Conservation (phyloP, 2,888 invertebrate genomes). For the Lycocerus yunnanus region DNA sequence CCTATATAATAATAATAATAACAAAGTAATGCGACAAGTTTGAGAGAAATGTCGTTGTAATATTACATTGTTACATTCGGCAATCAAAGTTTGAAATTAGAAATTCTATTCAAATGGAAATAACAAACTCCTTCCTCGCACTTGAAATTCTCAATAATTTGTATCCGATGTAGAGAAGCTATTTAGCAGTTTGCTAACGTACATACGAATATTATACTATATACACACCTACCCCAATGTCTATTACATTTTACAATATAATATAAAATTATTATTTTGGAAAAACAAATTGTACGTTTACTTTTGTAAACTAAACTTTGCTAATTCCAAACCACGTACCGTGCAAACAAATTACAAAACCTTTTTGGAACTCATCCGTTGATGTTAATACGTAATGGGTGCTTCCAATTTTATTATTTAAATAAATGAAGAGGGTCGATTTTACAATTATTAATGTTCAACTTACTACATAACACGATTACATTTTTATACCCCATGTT, state of each 20-base stretch:
- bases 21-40: conserved; percentile 17
- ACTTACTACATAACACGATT: not conserved
- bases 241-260: not conserved
- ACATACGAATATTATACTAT: not conserved
- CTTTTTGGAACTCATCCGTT: not conserved
- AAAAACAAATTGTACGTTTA: not conserved
- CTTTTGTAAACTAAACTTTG: not conserved
- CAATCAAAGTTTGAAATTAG: conserved; percentile 48
- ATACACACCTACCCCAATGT: too few relatives aligned
- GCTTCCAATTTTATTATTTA: not conserved
- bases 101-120: conserved; percentile 51
- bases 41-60: conserved; percentile 34
- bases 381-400: not conserved
- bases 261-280: not conserved
- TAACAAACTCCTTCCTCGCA: conserved; percentile 36
- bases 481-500: not conserved
- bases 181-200: conserved; percentile 7
- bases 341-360: not conserved
- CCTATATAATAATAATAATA: conserved; percentile 3
- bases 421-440: not conserved
- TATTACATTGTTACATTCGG: conserved; percentile 41
- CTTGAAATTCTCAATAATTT: conserved; percentile 40
- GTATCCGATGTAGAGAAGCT: conserved; percentile 24
- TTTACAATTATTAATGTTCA: not conserved
- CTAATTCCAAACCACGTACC: not conserved